Base-by-base conservation (phyloP, 2,113 vertebrate genomes). In the Atractosteus spatula region DNA sequence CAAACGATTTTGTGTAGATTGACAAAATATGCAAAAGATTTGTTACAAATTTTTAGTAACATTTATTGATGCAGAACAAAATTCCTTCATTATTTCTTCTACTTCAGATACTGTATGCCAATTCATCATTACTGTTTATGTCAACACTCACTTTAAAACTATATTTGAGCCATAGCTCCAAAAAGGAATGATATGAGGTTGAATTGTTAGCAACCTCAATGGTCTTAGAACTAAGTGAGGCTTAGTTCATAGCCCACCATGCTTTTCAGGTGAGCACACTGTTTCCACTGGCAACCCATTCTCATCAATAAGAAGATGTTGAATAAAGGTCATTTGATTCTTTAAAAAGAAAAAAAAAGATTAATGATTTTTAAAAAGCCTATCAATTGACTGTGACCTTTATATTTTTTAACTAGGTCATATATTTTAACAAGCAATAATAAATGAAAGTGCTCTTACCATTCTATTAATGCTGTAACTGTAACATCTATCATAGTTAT, bases 351-450 rank as follows among this genome's bases (percentile, higher is more conserved):
- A 72, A 77, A 69, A 76, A 68, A 74, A 73, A 75, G 81, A 86
- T 89, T 87, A 86, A 85, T 85, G 47, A 84, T 86, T 84, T 51
- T 74, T 86, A 77, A 85, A 79, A 72, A 75, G 69, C 76, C 69
- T 80, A 85, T 86, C 76, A 83, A 89, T 85, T 87, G 65, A 71
- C 42, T 67, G 69, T 87, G 87, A 87, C 87, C 87, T 87, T 85
- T 85, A 74, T 74, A 77, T 73, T 57, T 51, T 41, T 70, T 68
- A 71, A 82, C 70, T 68, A 73, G 85, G 82, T 83, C 79, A 89
- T 83, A 86, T 82, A 83, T 84, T 80, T 87, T 75, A 76, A 73
- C 62, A 47, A 72, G 74, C 74, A 83, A 82, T 70, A 4, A 74
- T 69, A 76, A 80, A 74, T 83, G 76, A 81, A 82, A 81, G 80